phyloP scores from a whole-genome alignment of 2,797 vertebrate species.

The Eurystomus glaucurus region DNA sequence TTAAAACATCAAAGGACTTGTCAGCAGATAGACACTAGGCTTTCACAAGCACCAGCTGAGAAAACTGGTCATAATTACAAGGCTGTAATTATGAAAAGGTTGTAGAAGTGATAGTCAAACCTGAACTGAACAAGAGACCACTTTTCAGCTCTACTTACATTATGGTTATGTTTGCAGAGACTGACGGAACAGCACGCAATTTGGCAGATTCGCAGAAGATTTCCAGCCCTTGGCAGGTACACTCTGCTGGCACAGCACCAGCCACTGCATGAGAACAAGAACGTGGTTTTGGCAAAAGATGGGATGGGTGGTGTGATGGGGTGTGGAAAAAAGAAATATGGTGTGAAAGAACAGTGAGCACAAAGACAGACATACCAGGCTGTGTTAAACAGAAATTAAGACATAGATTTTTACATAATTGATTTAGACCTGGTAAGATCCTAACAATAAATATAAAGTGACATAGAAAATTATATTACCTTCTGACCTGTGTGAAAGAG shows the following conservation, averaged over 20 bases:
- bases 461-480: neutral
- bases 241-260: constrained; percentile 85
- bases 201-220: constrained; percentile 90
- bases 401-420: rapidly evolving
- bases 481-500: neutral
- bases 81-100: neutral
- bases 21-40: neutral
- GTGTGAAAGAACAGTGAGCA: neutral
- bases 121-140: neutral
- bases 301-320: neutral
- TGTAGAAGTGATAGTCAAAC: neutral
- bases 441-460: neutral
- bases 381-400: neutral
- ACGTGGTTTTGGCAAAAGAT: neutral
- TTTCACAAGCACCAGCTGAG: neutral
- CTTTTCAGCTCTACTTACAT: constrained; percentile 89
- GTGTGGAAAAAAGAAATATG: neutral
- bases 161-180: constrained; percentile 91
- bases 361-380: neutral
- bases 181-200: constrained; percentile 87
- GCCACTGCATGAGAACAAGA: constrained; percentile 83
- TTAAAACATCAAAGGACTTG: neutral
- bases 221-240: constrained; percentile 90
- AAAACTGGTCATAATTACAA: neutral
- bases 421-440: neutral